Conservation (phyloP, 2,113 vertebrate genomes). For the Toxostoma redivivum region DNA sequence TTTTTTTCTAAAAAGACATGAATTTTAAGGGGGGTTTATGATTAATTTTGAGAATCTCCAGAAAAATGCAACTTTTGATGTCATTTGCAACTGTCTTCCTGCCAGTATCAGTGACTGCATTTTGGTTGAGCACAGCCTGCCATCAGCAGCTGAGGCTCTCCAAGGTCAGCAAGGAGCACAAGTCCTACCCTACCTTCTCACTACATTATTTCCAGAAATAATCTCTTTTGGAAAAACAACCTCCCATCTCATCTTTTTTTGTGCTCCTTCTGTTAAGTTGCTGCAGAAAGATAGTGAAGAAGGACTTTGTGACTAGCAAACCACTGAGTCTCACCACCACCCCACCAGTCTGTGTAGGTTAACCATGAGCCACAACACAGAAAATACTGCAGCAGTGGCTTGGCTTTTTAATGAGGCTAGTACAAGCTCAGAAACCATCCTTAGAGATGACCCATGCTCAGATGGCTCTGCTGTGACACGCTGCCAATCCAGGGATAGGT, state of each 20-base stretch:
- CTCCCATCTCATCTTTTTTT: background rate
- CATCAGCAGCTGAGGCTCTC: fast-evolving
- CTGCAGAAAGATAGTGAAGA: background rate
- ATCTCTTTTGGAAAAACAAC: background rate
- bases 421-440: background rate
- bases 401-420: background rate
- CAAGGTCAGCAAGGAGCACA: background rate
- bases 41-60: background rate
- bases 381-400: background rate
- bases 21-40: background rate
- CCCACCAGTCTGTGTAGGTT: fast-evolving
- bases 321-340: fast-evolving
- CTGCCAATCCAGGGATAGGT: background rate
- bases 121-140: background rate
- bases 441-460: background rate
- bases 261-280: background rate
- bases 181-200: background rate
- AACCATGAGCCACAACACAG: background rate
- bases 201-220: background rate
- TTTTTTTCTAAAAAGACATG: background rate
- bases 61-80: background rate
- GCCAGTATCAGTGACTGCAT: background rate
- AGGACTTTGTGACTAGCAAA: background rate
- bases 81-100: background rate
- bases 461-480: fast-evolving